Evolutionary conservation across 2,113 vertebrate species (phyloP), one percentile per base, ranked within the genome.

Genomic region (Poeciliopsis turrubarensis): DNA sequence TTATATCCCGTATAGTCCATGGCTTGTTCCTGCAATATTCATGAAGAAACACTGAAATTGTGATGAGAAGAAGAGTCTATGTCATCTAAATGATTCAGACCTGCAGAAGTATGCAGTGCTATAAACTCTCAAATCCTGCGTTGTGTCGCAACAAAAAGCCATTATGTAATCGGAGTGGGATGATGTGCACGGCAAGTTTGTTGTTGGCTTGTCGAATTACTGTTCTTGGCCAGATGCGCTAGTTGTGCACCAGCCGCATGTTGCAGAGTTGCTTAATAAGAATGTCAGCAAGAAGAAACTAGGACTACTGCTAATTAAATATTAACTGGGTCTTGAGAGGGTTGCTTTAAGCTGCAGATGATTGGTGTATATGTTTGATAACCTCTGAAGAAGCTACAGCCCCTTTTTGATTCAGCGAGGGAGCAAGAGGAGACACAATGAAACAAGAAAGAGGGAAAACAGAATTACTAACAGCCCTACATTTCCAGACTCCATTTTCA

Each of bases 251-350:
- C 26, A 13, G 74, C 66, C 17, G n/a, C 51, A 34, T 41, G 60
- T 77, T 70, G 62, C 88, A 73, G 72, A 30, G 71, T 65, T 84
- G 67, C 73, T 89, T 91, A 85, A 88, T 84, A 82, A 87, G 85
- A 75, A 73, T 81, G 86, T 82, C 82, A 78, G 92, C 85, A 66
- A 77, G 86, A 89, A 62, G 87, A 94, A 92, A 91, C 86, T 93
- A 89, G 91, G 90, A 84, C 92, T 92, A 80, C 85, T 88, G 81
- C 85, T 89, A 84, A 91, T 92, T 91, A 92, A 94, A 92, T 91
- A 92, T 92, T 92, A 92, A 92, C 87, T 65, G 77, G 78, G 79
- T 84, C 81, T 75, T 19, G 72, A 84, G 83, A 87, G 86, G 67
- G 81, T 72, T 76, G 85, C 81, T 88, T 91, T 89, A 90, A 92